Percentiles rank a stretch among this genome's conserved stretches.
These are phyloP conservation scores for Aphrophora alni DNA, from an alignment of 2,888 invertebrate species.

Conservation along the genomic window DNA sequence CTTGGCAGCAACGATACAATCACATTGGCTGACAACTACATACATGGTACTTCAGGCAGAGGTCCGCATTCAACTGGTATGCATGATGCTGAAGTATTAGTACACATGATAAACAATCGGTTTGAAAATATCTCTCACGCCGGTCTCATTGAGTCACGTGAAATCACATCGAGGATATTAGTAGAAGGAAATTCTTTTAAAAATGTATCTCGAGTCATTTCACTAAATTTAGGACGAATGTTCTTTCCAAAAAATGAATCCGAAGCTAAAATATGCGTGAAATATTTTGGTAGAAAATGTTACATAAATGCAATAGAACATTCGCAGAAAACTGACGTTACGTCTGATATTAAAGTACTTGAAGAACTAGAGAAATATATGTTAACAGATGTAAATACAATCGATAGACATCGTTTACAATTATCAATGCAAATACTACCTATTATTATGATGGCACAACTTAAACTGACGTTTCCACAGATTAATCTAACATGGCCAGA, in stretches of 20 bases:
- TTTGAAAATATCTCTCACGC: background rate
- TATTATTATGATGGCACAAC: too few species aligned
- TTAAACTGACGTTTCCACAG: too few species aligned
- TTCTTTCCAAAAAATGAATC: background rate
- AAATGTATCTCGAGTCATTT: background rate
- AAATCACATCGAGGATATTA: background rate
- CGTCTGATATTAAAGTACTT: background rate
- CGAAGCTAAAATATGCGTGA: background rate
- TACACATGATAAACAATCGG: constrained; percentile 18
- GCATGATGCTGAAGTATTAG: background rate
- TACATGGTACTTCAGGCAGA: constrained; percentile 22
- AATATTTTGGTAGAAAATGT: background rate
- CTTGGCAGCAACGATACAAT: constrained; percentile 25
- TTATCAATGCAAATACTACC: too few species aligned
- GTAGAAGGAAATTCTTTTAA: constrained; percentile 4
- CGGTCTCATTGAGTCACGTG: constrained; percentile 10
- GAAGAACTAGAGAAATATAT: background rate
- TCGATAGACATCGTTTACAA: background rate
- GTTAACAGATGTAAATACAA: background rate
- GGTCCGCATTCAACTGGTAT: constrained; percentile 18
- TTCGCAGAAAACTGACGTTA: background rate
- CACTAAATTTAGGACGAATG: background rate
- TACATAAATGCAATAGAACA: background rate
- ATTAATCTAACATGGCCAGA: too few species aligned
- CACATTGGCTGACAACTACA: constrained; percentile 22